Percentiles rank a stretch among this genome's conserved stretches.
Evolutionary conservation across 2,888 invertebrate genomes (phyloP).

Genomic region (Teleiodes luculella): DNA sequence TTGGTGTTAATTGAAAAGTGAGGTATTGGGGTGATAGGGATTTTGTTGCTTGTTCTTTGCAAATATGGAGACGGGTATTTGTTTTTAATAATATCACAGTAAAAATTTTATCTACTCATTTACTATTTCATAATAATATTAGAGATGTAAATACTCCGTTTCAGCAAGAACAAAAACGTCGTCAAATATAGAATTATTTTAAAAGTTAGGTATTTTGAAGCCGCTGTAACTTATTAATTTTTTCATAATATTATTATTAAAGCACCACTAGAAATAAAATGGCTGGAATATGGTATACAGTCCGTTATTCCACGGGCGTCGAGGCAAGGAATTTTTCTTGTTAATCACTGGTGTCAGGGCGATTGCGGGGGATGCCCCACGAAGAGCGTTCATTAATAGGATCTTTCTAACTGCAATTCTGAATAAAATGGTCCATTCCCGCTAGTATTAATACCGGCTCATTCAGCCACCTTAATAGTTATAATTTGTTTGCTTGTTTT

Average conservation of each 20-base stretch:
- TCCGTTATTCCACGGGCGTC: conserved; percentile 42
- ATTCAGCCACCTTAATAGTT: conserved; percentile 62
- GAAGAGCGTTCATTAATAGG: conserved; percentile 78
- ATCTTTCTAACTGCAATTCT: conserved; percentile 76
- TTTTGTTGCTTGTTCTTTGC: too few relatives aligned
- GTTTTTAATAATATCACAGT: too few relatives aligned
- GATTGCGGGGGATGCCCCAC: conserved; percentile 71
- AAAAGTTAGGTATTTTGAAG: too few relatives aligned
- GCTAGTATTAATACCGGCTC: conserved; percentile 73
- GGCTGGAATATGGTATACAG: background rate
- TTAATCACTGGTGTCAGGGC: conserved; percentile 76
- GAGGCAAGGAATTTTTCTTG: conserved; percentile 73
- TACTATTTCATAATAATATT: too few relatives aligned
- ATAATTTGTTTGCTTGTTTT: conserved; percentile 60
- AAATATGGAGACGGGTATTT: too few relatives aligned
- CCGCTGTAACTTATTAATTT: too few relatives aligned
- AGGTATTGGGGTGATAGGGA: background rate
- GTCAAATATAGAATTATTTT: too few relatives aligned
- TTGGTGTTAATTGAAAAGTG: background rate
- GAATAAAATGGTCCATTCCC: conserved; percentile 62
- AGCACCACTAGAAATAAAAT: background rate
- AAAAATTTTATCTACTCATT: too few relatives aligned
- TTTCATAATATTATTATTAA: background rate
- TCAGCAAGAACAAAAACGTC: too few relatives aligned
- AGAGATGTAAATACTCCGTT: too few relatives aligned